Percentiles rank a stretch among this genome's conserved stretches.
Evolutionary conservation across 2,888 invertebrate species (phyloP).

Genomic region (Netelia virgata): DNA sequence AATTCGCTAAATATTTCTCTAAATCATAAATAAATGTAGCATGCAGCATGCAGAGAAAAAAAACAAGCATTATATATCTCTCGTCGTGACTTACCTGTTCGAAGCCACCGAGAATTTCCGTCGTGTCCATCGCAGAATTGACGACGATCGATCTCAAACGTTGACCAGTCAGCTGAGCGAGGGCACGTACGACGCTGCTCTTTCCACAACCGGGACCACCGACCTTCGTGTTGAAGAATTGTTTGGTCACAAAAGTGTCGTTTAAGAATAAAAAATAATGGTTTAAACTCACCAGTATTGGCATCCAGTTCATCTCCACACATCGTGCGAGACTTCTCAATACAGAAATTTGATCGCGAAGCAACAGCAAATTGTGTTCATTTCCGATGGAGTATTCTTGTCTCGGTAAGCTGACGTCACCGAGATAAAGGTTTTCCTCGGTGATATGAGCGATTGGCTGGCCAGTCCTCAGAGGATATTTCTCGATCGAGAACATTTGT

Average conservation of each 20-base stretch:
- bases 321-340: constrained; percentile 94
- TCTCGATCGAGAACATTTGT: constrained; percentile 76
- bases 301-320: constrained; percentile 96
- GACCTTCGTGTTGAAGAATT: constrained; percentile 85
- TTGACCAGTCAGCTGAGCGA: constrained; percentile 91
- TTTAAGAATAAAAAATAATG: neutral
- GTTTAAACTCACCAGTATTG: constrained; percentile 90
- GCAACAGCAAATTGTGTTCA: constrained; percentile 85
- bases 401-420: constrained; percentile 87
- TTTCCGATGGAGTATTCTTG: constrained; percentile 83
- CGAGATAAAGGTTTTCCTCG: constrained; percentile 87
- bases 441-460: constrained; percentile 88
- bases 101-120: constrained; percentile 97
- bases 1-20: too few species aligned
- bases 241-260: constrained; percentile 1
- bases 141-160: constrained; percentile 92
- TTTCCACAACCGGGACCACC: constrained; percentile 93
- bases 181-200: constrained; percentile 90
- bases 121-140: constrained; percentile 97
- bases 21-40: neutral
- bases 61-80: neutral
- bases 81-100: constrained; percentile 91
- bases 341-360: constrained; percentile 87
- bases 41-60: neutral
- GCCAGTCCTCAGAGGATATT: constrained; percentile 85